These are phyloP conservation scores for Aphaenogaster rudis DNA, from an alignment of 1,140 invertebrate genomes.

Conservation along the genomic window DNA sequence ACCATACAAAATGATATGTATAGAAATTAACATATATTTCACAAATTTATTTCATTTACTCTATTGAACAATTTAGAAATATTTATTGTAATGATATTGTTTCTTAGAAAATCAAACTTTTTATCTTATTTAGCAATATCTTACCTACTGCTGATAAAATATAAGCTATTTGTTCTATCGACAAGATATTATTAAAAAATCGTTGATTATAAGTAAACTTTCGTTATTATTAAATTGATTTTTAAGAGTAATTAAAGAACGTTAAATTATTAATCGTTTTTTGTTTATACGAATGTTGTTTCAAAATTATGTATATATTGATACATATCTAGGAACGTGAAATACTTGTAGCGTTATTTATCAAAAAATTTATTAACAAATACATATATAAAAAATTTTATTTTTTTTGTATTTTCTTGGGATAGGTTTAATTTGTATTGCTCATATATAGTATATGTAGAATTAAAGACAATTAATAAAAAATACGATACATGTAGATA, in stretches of 20 bases:
- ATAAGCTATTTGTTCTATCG: not conserved
- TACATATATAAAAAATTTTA: not conserved
- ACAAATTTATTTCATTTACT: not conserved
- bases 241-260: not conserved
- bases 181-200: not conserved
- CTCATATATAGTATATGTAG: not conserved
- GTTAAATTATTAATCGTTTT: not conserved
- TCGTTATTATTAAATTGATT: not conserved
- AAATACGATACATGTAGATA: not conserved
- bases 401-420: not conserved
- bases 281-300: not conserved
- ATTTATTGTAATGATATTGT: not conserved
- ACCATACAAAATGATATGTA: not conserved
- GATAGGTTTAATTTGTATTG: not conserved
- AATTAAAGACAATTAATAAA: not conserved
- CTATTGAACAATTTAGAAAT: not conserved
- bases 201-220: not conserved
- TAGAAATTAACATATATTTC: not conserved
- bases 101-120: not conserved
- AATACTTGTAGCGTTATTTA: not conserved
- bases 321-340: not conserved
- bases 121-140: not conserved
- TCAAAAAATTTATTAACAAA: not conserved
- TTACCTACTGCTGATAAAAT: constrained; percentile 36
- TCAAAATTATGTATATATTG: not conserved